A percentile compares a stretch with the other conserved stretches of the same genome.
These are phyloP conservation scores for Pyrrhia umbra DNA, from an alignment of 2,888 invertebrate species.

Conservation along the genomic window DNA sequence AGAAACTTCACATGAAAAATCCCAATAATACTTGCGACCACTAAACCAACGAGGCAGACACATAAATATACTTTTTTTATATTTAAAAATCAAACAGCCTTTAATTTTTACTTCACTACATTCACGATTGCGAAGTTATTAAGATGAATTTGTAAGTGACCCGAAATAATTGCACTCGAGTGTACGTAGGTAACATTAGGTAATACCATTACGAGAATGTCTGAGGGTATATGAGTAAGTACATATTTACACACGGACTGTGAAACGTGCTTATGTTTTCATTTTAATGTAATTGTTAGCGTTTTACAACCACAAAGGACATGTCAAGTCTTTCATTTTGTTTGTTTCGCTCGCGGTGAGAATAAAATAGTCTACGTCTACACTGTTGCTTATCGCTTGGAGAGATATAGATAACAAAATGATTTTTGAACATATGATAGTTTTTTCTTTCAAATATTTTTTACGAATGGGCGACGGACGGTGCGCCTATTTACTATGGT, in stretches of 20 bases:
- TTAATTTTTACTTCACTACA: background rate
- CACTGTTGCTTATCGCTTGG: constrained; percentile 17
- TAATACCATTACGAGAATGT: constrained; percentile 13
- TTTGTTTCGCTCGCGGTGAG: constrained; percentile 18
- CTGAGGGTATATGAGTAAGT: background rate
- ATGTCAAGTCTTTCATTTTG: constrained; percentile 40
- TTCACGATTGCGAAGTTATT: background rate
- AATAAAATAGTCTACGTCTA: constrained; percentile 8
- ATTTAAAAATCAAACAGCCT: too few species aligned
- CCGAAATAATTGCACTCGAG: background rate
- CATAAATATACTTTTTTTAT: too few species aligned
- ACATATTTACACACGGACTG: constrained; percentile 5
- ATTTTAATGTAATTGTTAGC: constrained; percentile 49
- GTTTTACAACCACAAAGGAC: constrained; percentile 46
- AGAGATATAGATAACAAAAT: background rate
- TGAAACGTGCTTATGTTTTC: constrained; percentile 29
- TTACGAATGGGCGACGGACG: too few species aligned
- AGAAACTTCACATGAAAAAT: too few species aligned
- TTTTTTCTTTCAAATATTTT: too few species aligned
- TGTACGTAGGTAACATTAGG: constrained; percentile 26
- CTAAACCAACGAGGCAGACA: too few species aligned
- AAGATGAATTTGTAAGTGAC: background rate
- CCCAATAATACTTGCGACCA: too few species aligned
- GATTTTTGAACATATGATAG: too few species aligned
- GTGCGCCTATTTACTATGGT: too few species aligned